These are phyloP conservation scores for Pelobates fuscus DNA, from an alignment of 2,113 vertebrate species.

Conservation along the genomic window DNA sequence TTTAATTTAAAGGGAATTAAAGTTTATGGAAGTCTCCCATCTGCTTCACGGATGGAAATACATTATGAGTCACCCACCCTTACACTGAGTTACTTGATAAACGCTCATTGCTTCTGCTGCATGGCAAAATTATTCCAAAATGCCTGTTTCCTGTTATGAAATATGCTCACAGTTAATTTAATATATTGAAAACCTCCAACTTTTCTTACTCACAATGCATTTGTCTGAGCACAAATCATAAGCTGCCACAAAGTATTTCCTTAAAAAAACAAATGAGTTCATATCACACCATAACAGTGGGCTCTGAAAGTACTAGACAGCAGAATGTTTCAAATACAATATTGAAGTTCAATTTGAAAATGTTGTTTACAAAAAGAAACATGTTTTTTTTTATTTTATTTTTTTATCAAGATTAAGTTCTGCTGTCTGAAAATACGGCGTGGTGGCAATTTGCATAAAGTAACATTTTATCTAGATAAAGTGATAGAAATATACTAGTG, in stretches of 20 bases:
- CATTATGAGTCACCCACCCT: slow-evolving; percentile 21
- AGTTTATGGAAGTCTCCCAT: slow-evolving; percentile 15
- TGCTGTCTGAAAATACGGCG: no score
- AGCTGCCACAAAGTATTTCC: slow-evolving; percentile 2
- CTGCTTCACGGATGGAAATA: slow-evolving; percentile 4
- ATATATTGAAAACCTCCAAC: slow-evolving; percentile 12
- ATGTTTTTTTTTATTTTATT: no score
- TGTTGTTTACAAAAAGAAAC: no score
- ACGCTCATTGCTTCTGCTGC: slow-evolving; percentile 18
- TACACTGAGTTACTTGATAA: background rate
- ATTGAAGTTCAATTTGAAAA: no score
- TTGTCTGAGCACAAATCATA: slow-evolving; percentile 33
- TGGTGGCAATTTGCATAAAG: no score
- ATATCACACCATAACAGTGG: background rate
- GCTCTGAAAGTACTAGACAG: background rate
- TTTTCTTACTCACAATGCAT: slow-evolving; percentile 14
- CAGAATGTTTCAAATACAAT: no score
- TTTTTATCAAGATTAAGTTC: no score
- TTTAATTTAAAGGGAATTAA: background rate
- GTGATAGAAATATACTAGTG: no score
- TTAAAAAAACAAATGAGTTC: slow-evolving; percentile 4
- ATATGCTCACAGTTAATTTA: slow-evolving; percentile 38
- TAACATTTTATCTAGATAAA: no score
- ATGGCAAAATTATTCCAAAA: background rate
- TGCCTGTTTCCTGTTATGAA: slow-evolving; percentile 35